Percentiles rank a stretch among this genome's conserved stretches.
Evolutionary conservation across 2,113 vertebrate species (phyloP).

Genomic region (Sapajus apella): DNA sequence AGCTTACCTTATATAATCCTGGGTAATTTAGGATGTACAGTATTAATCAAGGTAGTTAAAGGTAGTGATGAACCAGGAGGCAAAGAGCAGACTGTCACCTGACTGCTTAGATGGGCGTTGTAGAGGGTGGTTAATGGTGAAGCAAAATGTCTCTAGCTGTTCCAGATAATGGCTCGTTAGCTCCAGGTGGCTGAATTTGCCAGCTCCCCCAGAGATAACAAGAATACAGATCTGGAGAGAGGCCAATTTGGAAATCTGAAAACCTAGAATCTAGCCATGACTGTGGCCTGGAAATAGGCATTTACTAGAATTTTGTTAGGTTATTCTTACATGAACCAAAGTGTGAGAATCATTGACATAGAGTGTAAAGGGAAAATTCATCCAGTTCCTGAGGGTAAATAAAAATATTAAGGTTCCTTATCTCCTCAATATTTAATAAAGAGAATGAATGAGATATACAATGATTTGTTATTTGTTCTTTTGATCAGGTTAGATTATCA

Average conservation of each 20-base stretch:
- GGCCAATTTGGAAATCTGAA: background rate
- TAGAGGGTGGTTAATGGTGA: background rate
- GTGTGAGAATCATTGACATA: background rate
- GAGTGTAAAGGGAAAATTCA: background rate
- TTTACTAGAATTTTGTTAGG: background rate
- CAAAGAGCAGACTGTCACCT: background rate
- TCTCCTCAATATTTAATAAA: constrained; percentile 10
- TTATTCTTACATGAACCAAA: background rate
- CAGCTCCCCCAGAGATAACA: background rate
- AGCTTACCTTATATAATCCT: background rate
- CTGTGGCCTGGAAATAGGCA: background rate
- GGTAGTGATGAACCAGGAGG: background rate
- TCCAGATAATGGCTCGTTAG: background rate
- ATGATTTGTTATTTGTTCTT: background rate
- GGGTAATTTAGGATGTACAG: background rate
- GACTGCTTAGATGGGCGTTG: background rate
- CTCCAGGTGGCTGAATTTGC: background rate
- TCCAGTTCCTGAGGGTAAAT: background rate
- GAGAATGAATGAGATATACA: background rate
- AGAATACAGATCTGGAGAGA: background rate
- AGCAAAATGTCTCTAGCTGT: background rate
- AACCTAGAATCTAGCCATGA: background rate
- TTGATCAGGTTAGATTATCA: background rate
- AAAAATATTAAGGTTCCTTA: background rate
- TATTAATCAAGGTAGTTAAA: background rate